Evolutionary conservation across 2,888 invertebrate species (phyloP), one percentile per base, ranked within the genome.

Genomic region (Prionchulus punctatus): DNA sequence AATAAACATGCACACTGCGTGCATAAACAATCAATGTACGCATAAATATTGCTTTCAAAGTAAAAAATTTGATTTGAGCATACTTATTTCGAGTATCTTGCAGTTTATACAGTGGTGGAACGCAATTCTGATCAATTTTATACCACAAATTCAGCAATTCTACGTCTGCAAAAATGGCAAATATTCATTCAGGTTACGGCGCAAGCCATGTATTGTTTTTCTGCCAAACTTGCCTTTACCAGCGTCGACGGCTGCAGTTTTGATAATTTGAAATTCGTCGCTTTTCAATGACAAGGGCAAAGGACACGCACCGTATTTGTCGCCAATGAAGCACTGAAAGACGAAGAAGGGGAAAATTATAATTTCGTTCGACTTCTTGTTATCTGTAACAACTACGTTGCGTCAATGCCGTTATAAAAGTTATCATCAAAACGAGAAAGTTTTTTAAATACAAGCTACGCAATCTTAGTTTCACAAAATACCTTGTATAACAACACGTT

Each of bases 301-400:
- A 18, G 71, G 59, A 26, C 65, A 63, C 1, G 67, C 65, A 1
- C 75, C 75, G 59, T 73, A 75, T 53, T 71, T 71, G 60, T 76
- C 73, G 2, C 75, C 75, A 18, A 75, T 63, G 28, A 76, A 63
- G 31, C 69, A 65, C 75, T 75, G 63, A 53, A 63, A 55, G 30
- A 25, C 25, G 23, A 27, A 43, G n/a, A n/a, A n/a, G n/a, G n/a
- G n/a, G n/a, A n/a, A n/a, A n/a, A n/a, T n/a, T n/a, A n/a, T n/a
- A n/a, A n/a, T n/a, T n/a, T n/a, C n/a, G n/a, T n/a, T n/a, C n/a
- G n/a, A n/a, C n/a, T n/a, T n/a, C n/a, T n/a, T n/a, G n/a, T n/a
- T n/a, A n/a, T n/a, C n/a, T n/a, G n/a, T n/a, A n/a, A n/a, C n/a
- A n/a, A n/a, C n/a, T n/a, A n/a, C n/a, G n/a, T n/a, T n/a, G n/a